phyloP scores from a whole-genome alignment of 2,113 vertebrate species.

The Thunnus maccoyii region DNA sequence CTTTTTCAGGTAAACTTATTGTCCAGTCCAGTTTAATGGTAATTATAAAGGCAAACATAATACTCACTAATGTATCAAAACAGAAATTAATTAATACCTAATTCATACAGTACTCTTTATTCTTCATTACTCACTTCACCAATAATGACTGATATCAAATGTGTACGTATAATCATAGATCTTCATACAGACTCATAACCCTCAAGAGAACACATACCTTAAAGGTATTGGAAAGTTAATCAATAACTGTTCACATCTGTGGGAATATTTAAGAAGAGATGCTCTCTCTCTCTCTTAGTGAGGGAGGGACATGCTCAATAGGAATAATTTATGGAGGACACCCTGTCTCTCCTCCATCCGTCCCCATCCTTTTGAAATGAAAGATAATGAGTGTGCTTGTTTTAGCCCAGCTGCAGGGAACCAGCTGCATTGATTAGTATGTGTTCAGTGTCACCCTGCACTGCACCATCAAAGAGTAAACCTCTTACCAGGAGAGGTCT shows the following conservation, averaged over 20 bases:
- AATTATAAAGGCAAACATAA: background rate
- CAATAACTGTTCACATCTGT: constrained; percentile 35
- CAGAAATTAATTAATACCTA: no score
- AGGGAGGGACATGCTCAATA: constrained; percentile 65
- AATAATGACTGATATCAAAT: background rate
- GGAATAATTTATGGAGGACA: constrained; percentile 79
- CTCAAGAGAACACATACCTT: background rate
- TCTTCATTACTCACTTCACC: background rate
- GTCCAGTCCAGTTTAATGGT: background rate
- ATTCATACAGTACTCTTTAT: background rate
- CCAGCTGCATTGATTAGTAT: constrained; percentile 73
- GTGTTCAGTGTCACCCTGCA: constrained; percentile 64
- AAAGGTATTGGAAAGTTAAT: constrained; percentile 2
- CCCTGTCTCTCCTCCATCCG: constrained; percentile 51
- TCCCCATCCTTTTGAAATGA: constrained; percentile 74
- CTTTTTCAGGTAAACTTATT: background rate
- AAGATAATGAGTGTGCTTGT: constrained; percentile 78
- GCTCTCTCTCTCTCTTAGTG: constrained; percentile 29
- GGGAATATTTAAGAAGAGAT: constrained; percentile 32
- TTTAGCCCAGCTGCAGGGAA: constrained; percentile 73
- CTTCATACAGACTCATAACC: background rate
- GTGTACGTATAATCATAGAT: background rate
- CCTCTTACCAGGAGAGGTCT: constrained; percentile 19
- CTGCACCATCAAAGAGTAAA: constrained; percentile 59
- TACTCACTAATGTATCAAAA: no score